These are phyloP conservation scores for Cephonodes hylas DNA, from an alignment of 2,888 invertebrate species.

Conservation along the genomic window DNA sequence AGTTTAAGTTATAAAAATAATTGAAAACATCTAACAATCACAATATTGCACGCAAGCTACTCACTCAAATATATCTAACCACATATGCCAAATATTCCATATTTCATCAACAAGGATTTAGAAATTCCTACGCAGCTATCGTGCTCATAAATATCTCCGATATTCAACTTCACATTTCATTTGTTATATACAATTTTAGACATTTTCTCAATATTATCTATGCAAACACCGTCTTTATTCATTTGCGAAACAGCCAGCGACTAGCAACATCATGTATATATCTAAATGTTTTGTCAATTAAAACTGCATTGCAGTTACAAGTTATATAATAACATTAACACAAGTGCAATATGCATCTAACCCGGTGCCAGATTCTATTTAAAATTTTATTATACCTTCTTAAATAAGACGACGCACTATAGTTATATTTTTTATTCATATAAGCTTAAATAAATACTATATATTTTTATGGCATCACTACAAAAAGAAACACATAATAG, in stretches of 20 bases:
- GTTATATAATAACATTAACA: background rate
- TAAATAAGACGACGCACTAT: background rate
- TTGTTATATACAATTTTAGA: background rate
- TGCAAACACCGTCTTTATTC: background rate
- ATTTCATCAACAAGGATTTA: constrained; percentile 1
- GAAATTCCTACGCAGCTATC: constrained; percentile 6
- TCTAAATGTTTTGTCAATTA: background rate
- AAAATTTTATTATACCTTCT: background rate
- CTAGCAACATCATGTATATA: constrained; percentile 3
- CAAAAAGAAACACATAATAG: background rate
- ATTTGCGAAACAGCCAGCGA: background rate
- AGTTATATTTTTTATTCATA: background rate
- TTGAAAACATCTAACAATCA: constrained; percentile 14
- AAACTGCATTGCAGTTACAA: background rate
- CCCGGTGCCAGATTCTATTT: background rate
- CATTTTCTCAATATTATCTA: background rate
- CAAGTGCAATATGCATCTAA: background rate
- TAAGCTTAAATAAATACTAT: background rate
- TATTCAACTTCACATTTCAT: background rate
- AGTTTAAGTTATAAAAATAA: constrained; percentile 9
- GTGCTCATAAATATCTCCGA: constrained; percentile 6
- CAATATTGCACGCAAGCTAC: constrained; percentile 17
- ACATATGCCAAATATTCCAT: constrained; percentile 2
- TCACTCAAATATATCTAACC: constrained; percentile 8
- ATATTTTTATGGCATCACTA: background rate